phyloP scores from a whole-genome alignment of 2,888 invertebrate species.

The Galerucella nymphaeae region DNA sequence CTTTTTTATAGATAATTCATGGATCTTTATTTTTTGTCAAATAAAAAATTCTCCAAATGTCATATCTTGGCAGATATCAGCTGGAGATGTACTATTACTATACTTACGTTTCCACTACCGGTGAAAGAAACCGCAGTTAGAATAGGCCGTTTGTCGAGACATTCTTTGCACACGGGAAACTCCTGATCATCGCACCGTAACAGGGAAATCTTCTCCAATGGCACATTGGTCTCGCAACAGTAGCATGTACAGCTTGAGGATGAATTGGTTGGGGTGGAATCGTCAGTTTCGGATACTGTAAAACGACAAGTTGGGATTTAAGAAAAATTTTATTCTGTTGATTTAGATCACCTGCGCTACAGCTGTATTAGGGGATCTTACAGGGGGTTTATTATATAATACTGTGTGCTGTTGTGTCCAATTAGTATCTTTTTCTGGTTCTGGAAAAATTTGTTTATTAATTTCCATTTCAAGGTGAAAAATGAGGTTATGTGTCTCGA shows the following conservation, averaged over 20 bases:
- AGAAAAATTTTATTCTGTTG: background rate
- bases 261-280: constrained; percentile 22
- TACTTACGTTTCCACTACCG: constrained; percentile 20
- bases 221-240: constrained; percentile 48
- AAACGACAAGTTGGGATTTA: background rate
- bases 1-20: too few species aligned
- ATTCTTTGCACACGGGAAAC: constrained; percentile 47
- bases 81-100: too few species aligned
- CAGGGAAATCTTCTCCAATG: constrained; percentile 39
- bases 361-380: background rate
- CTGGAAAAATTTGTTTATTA: background rate
- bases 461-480: background rate
- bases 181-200: constrained; percentile 39
- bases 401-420: background rate
- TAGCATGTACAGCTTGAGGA: constrained; percentile 39
- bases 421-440: constrained; percentile 8
- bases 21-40: too few species aligned
- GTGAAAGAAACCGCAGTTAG: constrained; percentile 43
- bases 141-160: constrained; percentile 42
- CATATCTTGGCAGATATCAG: too few species aligned
- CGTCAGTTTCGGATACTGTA: constrained; percentile 15
- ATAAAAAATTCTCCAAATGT: too few species aligned
- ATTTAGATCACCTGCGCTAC: constrained; percentile 7
- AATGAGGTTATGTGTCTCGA: background rate
- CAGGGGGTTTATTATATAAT: background rate